Evolutionary conservation across 1,140 invertebrate genomes (phyloP).

Genomic region (Drosophila ambigua): DNA sequence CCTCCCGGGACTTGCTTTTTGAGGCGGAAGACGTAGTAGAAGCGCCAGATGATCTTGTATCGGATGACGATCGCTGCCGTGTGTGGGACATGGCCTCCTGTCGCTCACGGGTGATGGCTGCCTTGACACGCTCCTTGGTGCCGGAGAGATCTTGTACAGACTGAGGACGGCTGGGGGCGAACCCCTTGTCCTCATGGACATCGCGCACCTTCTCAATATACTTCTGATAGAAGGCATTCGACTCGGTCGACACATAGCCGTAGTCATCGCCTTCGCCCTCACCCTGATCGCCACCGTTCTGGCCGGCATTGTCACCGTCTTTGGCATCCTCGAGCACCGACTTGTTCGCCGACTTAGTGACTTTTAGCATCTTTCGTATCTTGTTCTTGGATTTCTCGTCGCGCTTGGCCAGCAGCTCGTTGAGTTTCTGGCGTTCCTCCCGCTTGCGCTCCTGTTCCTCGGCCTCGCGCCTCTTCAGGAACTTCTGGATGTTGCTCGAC

Average conservation of each 20-base stretch:
- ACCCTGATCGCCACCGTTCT: conserved; percentile 85
- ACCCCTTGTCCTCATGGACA: conserved; percentile 74
- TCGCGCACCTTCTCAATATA: conserved; percentile 89
- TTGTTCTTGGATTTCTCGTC: conserved; percentile 89
- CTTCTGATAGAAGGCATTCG: conserved; percentile 91
- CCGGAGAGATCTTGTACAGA: conserved; percentile 85
- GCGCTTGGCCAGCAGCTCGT: conserved; percentile 89
- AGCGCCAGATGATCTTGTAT: conserved; percentile 2
- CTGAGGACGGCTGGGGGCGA: conserved; percentile 72
- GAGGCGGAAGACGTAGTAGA: neutral
- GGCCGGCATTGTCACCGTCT: conserved; percentile 82
- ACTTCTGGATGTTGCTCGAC: conserved; percentile 92
- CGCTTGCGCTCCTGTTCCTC: conserved; percentile 89
- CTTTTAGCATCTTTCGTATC: conserved; percentile 87
- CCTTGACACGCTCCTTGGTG: conserved; percentile 89
- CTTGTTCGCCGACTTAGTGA: conserved; percentile 95
- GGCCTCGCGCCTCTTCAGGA: conserved; percentile 91
- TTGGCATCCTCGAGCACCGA: conserved; percentile 92
- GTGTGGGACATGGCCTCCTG: conserved; percentile 88
- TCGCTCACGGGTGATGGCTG: conserved; percentile 89
- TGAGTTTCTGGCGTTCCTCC: conserved; percentile 87
- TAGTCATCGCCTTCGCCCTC: conserved; percentile 95
- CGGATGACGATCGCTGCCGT: conserved; percentile 17
- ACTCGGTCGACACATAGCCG: conserved; percentile 93
- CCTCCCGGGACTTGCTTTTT: conserved; percentile 6